phyloP scores from a whole-genome alignment of 30 jellyfish, hydroid and myxozoan genomes.

The Turritopsis rubra region DNA sequence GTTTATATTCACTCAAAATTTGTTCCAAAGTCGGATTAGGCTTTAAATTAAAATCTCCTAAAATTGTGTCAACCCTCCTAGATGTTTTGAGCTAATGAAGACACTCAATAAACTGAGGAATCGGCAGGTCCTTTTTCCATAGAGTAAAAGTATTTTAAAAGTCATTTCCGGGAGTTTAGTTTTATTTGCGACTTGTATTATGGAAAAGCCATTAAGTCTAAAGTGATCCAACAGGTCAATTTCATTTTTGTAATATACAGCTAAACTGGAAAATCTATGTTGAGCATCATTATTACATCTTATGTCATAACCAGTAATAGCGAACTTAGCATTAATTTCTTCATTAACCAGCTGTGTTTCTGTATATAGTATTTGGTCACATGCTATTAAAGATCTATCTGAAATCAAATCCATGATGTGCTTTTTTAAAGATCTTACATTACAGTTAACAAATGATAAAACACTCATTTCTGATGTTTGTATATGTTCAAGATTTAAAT shows the following conservation, averaged over 20 bases:
- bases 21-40: not conserved
- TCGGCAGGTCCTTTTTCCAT: not conserved
- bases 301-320: not conserved
- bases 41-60: not conserved
- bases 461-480: not conserved
- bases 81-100: not conserved
- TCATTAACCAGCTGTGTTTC: not conserved
- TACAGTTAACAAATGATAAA: not conserved
- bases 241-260: not conserved
- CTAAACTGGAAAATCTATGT: constrained; percentile 3
- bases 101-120: not conserved
- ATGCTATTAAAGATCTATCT: not conserved
- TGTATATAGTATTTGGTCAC: not conserved
- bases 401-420: not conserved
- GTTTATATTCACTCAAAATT: not conserved
- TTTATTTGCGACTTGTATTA: not conserved
- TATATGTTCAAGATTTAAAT: not conserved
- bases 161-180: not conserved
- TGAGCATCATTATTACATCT: not conserved
- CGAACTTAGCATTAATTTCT: not conserved
- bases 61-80: not conserved
- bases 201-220: not conserved
- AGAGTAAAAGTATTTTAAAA: not conserved
- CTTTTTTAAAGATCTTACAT: not conserved
- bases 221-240: not conserved